Evolutionary conservation across 2,888 invertebrate genomes (phyloP), one percentile per base, ranked within the genome.

Genomic region (Ophion obscuratus): DNA sequence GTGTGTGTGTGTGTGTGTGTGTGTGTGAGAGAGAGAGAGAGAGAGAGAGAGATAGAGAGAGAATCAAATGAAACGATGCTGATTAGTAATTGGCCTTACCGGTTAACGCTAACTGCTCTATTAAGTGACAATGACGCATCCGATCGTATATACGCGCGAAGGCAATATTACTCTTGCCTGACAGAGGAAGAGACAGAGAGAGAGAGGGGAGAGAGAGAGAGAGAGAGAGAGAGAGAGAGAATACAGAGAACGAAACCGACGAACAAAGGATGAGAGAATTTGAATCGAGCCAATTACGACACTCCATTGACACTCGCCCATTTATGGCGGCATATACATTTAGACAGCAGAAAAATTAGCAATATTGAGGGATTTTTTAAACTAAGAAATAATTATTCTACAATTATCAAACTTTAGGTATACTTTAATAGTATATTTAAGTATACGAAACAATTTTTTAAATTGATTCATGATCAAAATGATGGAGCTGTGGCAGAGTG

Each of bases 81-180:
- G 88, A 89, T 89, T 88, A 85, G 87, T 88, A 89, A 90, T 89
- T 89, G 89, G 86, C 87, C 87, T 85, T 84, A 83, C 86, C 85
- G 81, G 87, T 89, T 89, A 88, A 88, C 84, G 88, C 88, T 89
- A 89, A 89, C 89, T 88, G 87, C 88, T 83, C 87, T 80, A 89
- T 89, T 88, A 88, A 87, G 88, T 85, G 85, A 81, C 87, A 81
- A 81, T 85, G 87, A 87, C 86, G 86, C 87, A 83, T 87, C 85
- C 87, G 85, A 86, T 85, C 84, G 84, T 80, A 88, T 87, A 88
- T 89, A 88, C 88, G 88, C 87, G 84, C 81, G 82, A 79, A 68
- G 70, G 73, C 83, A 80, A 80, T 80, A 87, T 36, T 24, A 76
- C 84, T 66, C 83, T 73, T 53, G 80, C 73, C 64, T 24, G 24